Evolutionary conservation across 2,888 invertebrate species (phyloP).

Genomic region (Holacanthella duospinosa): DNA sequence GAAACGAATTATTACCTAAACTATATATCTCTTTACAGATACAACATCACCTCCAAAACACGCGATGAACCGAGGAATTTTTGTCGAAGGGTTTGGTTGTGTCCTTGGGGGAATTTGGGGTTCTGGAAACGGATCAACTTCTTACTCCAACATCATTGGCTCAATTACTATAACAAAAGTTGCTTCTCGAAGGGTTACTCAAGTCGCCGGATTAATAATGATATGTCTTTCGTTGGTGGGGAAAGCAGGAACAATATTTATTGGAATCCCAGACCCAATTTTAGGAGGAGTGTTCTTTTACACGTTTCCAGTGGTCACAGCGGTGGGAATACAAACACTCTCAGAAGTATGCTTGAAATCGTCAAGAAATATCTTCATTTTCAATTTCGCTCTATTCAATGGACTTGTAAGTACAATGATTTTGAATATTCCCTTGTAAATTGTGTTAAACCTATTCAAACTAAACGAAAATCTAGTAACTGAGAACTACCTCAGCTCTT

Average conservation of each 20-base stretch:
- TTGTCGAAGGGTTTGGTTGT: slow-evolving; percentile 74
- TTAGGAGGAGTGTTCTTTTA: slow-evolving; percentile 70
- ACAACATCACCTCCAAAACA: slow-evolving; percentile 74
- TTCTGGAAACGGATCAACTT: slow-evolving; percentile 75
- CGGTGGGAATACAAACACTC: slow-evolving; percentile 65
- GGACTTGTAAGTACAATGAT: slow-evolving; percentile 49
- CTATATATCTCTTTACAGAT: slow-evolving; percentile 49
- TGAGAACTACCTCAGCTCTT: too few relatives aligned
- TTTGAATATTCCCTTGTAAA: too few relatives aligned
- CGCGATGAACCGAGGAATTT: slow-evolving; percentile 76
- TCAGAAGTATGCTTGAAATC: slow-evolving; percentile 73
- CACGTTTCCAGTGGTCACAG: slow-evolving; percentile 72
- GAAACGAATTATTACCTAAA: too few relatives aligned
- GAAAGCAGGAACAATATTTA: slow-evolving; percentile 67
- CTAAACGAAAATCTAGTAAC: too few relatives aligned
- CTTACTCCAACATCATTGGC: slow-evolving; percentile 81
- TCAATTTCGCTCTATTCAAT: slow-evolving; percentile 76
- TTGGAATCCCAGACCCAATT: slow-evolving; percentile 68
- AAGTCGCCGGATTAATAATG: slow-evolving; percentile 64
- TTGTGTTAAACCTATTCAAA: too few relatives aligned
- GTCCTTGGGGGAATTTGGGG: slow-evolving; percentile 75
- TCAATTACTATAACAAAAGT: slow-evolving; percentile 79
- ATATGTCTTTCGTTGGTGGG: slow-evolving; percentile 61
- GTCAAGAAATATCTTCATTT: slow-evolving; percentile 73
- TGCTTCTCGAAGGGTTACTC: slow-evolving; percentile 67